Evolutionary conservation across 2,888 invertebrate genomes (phyloP), one percentile per base, ranked within the genome.

Genomic region (Hemistola chrysoprasaria): DNA sequence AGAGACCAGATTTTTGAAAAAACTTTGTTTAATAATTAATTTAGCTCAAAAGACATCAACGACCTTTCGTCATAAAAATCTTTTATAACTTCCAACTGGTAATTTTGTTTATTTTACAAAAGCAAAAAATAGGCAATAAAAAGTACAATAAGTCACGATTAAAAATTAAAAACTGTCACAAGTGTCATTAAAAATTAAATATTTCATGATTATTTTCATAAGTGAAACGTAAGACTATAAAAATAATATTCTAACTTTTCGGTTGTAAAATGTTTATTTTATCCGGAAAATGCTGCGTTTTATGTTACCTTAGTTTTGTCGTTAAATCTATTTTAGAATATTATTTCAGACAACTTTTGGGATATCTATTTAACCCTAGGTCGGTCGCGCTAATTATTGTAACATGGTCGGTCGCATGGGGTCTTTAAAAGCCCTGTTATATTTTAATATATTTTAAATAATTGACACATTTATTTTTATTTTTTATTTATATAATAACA

Each of bases 261-360:
- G 35, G 42, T 36, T 39, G 35, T 44, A 47, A 53, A 47, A 33
- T 49, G 36, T 51, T 42, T 45, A 44, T 46, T 31, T 35, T 24
- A 40, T 40, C 49, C 47, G 45, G 48, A 53, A 39, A 40, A 43
- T 21, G 38, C 32, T 47, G 30, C 41, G 33, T 35, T 33, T 40
- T 40, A 40, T 22, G 20, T 39, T 39, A 23, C 29, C 6, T 21
- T 10, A 22, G 10, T 30, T 8, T 8, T 36, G 27, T 24, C 23
- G 8, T 41, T 23, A 22, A 34, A 40, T 3, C 10, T 27, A 32
- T 27, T 32, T 31, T 22, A n/a, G 10, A 24, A 10, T 16, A 4
- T 16, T 3, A 16, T 16, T 31, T 8, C 9, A 7, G 3, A 8
- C 11, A 32, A 40, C n/a, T n/a, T n/a, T n/a, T n/a, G n/a, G 41